These are phyloP conservation scores for Hestina assimilis DNA, from an alignment of 1,140 invertebrate genomes.

Conservation along the genomic window DNA sequence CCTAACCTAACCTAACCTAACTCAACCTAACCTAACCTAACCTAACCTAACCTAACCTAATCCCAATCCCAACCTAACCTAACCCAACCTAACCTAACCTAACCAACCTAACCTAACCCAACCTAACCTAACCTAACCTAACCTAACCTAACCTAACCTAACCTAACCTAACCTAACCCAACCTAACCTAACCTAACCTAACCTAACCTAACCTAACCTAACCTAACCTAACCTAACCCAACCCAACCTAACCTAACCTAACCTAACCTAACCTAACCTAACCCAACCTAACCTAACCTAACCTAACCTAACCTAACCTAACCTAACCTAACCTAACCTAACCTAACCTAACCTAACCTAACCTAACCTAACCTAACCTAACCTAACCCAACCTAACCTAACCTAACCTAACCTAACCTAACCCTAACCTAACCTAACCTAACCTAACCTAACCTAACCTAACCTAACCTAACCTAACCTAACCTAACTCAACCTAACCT, in stretches of 20 bases:
- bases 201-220: slow-evolving; percentile 37
- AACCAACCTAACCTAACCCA: slow-evolving; percentile 40
- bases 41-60: slow-evolving; percentile 38
- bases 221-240: slow-evolving; percentile 40
- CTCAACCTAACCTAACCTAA: slow-evolving; percentile 35
- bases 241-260: slow-evolving; percentile 40
- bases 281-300: slow-evolving; percentile 41
- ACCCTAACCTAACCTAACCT: slow-evolving; percentile 33
- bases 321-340: slow-evolving; percentile 40
- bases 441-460: slow-evolving; percentile 40
- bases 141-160: slow-evolving; percentile 40
- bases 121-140: slow-evolving; percentile 37
- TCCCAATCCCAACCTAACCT: no score
- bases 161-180: slow-evolving; percentile 40
- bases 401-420: slow-evolving; percentile 31
- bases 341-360: slow-evolving; percentile 30
- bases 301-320: slow-evolving; percentile 41
- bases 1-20: slow-evolving; percentile 38
- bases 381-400: slow-evolving; percentile 13
- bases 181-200: slow-evolving; percentile 35
- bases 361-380: slow-evolving; percentile 19
- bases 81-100: no score
- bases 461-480: slow-evolving; percentile 37
- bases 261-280: slow-evolving; percentile 24
- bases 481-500: slow-evolving; percentile 30